These are phyloP conservation scores for Aphelocoma coerulescens DNA, from an alignment of 2,113 vertebrate species.

Conservation along the genomic window DNA sequence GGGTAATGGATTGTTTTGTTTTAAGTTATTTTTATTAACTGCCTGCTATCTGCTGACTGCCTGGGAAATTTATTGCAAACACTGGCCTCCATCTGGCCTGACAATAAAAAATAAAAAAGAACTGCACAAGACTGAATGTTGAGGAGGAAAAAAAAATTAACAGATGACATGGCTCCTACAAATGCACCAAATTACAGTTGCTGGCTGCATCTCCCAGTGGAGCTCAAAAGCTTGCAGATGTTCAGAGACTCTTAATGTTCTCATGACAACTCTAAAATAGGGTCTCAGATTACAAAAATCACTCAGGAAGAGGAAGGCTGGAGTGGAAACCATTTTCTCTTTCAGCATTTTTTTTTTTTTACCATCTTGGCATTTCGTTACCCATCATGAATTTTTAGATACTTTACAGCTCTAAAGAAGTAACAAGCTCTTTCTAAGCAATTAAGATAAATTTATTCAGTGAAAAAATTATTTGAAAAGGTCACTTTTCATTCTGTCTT, in stretches of 20 bases:
- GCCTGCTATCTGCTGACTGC: neutral
- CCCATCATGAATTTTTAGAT: neutral
- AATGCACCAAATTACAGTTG: conserved; percentile 23
- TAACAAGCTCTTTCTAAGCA: neutral
- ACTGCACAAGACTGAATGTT: neutral
- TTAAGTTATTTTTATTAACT: conserved; percentile 43
- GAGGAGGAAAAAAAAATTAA: neutral
- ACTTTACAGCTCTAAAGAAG: neutral
- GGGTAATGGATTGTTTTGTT: neutral
- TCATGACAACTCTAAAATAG: conserved; percentile 23
- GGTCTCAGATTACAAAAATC: conserved; percentile 47
- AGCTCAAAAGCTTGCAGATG: conserved; percentile 38
- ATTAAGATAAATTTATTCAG: neutral
- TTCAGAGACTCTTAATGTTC: conserved; percentile 12
- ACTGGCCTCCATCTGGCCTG: neutral
- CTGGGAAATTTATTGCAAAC: neutral
- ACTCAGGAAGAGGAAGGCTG: neutral
- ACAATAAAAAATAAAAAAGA: neutral
- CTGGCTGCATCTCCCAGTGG: neutral
- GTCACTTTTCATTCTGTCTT: neutral
- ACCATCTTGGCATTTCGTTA: neutral
- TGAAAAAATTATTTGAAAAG: neutral
- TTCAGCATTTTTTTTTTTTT: neutral
- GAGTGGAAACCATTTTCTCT: conserved; percentile 50
- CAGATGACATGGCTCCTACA: conserved; percentile 7